A percentile compares a stretch with the other conserved stretches of the same genome.
These are phyloP conservation scores for Ligdia adustata DNA, from an alignment of 2,888 invertebrate species.

Conservation along the genomic window DNA sequence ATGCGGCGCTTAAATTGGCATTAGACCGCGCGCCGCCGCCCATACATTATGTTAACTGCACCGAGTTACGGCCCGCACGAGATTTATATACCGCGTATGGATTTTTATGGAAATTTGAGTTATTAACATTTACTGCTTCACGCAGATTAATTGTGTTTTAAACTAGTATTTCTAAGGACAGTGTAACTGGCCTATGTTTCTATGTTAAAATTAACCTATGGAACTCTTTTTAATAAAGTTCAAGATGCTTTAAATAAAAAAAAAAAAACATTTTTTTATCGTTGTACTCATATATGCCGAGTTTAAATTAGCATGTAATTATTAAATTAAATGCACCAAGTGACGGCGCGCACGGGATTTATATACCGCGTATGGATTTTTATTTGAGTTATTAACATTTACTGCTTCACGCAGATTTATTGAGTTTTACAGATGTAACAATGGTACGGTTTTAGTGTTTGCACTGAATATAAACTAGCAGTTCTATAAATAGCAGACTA, in stretches of 20 bases:
- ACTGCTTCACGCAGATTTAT: background rate
- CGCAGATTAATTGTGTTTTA: no score
- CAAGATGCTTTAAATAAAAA: no score
- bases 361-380: slow-evolving; percentile 12
- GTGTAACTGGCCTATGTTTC: no score
- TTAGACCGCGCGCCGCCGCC: slow-evolving; percentile 42
- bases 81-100: slow-evolving; percentile 16
- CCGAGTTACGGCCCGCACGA: slow-evolving; percentile 21
- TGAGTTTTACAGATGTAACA: no score
- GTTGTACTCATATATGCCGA: slow-evolving; percentile 40
- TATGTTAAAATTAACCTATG: no score
- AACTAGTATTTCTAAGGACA: no score
- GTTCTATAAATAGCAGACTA: no score
- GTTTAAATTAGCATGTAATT: slow-evolving; percentile 49
- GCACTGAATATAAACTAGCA: no score
- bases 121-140: slow-evolving; percentile 8
- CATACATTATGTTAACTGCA: slow-evolving; percentile 50
- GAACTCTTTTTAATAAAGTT: no score
- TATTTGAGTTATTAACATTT: slow-evolving; percentile 16
- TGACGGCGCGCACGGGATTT: slow-evolving; percentile 20
- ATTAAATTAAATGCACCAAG: slow-evolving; percentile 46
- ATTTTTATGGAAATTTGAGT: slow-evolving; percentile 16
- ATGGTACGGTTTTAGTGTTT: no score
- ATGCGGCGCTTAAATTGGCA: slow-evolving; percentile 45
- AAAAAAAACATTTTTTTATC: no score